Evolutionary conservation across 2,113 vertebrate species (phyloP).

Genomic region (Rousettus leschenaultii): DNA sequence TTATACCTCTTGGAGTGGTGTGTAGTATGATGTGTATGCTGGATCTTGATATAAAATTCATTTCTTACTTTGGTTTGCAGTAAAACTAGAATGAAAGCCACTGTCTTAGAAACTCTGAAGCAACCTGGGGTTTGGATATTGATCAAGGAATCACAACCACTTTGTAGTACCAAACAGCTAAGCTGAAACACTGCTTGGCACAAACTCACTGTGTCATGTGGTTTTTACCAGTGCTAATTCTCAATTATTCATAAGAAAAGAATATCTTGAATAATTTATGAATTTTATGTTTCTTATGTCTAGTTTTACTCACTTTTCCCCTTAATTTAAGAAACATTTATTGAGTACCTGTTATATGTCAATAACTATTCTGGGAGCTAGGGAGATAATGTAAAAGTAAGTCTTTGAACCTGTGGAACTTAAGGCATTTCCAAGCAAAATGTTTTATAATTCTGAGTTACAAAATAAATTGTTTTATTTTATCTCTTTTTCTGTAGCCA

Average conservation of each 20-base stretch:
- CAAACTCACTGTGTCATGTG: background rate
- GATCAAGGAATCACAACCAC: background rate
- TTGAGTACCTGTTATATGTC: background rate
- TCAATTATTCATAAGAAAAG: background rate
- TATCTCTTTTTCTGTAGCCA: background rate
- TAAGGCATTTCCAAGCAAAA: background rate
- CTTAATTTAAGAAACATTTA: background rate
- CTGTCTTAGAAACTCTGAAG: slow-evolving; percentile 26
- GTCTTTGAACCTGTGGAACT: background rate
- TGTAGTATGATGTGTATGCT: background rate
- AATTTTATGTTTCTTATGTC: background rate
- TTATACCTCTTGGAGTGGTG: background rate
- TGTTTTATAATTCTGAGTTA: background rate
- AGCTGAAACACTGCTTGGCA: background rate
- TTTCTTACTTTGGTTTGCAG: background rate
- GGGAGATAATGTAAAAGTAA: background rate
- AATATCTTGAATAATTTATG: background rate
- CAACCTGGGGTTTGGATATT: background rate
- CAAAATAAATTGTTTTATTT: background rate
- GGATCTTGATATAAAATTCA: slow-evolving; percentile 28
- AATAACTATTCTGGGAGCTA: background rate
- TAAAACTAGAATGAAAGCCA: background rate
- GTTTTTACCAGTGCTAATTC: background rate
- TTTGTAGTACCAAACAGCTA: background rate
- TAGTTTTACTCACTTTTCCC: background rate